Conservation (phyloP, 2,797 vertebrate species). For the Molossus alvarezi region DNA sequence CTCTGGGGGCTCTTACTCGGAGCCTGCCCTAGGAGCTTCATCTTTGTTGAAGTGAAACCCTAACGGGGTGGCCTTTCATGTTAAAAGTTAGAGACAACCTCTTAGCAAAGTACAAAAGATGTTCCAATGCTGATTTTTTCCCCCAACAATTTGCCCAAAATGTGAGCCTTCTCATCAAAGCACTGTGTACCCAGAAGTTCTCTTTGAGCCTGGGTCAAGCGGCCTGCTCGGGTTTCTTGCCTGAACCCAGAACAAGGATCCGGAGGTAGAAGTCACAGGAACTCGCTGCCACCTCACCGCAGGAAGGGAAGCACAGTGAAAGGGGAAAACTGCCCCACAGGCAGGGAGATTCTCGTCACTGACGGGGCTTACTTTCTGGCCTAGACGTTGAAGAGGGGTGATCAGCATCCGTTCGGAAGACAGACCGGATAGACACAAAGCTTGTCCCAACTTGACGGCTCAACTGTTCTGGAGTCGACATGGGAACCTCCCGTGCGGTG, state of each 20-base stretch:
- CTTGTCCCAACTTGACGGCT: not conserved
- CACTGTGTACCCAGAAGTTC: not conserved
- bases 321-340: not conserved
- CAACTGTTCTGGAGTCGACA: not conserved
- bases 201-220: not conserved
- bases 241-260: constrained; percentile 3
- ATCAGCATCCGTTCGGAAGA: not conserved
- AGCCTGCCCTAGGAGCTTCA: not conserved
- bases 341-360: not conserved
- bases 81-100: not conserved
- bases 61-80: not conserved
- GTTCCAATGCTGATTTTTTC: not conserved
- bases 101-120: not conserved
- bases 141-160: not conserved
- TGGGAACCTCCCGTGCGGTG: constrained; percentile 55
- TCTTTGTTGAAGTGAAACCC: constrained; percentile 41
- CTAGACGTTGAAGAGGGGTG: not conserved
- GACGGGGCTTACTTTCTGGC: not conserved
- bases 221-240: not conserved
- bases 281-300: not conserved
- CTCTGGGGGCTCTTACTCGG: not conserved
- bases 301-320: not conserved
- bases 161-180: not conserved
- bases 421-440: not conserved
- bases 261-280: not conserved